Base-by-base conservation (phyloP, 2,888 invertebrate genomes). In the Bruchidius siliquastri region DNA sequence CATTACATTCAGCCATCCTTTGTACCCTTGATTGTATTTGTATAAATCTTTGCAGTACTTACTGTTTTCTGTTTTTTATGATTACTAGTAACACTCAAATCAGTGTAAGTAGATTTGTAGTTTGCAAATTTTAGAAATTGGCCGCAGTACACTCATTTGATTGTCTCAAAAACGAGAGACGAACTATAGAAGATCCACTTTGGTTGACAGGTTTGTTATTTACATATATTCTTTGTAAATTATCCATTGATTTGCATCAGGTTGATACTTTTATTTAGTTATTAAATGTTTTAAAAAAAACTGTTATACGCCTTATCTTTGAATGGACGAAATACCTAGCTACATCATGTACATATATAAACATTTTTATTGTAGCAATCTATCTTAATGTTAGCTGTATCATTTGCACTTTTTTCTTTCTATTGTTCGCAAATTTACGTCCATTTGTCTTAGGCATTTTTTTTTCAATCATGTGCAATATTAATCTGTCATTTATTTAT, bases 401-500 rank as follows among this genome's bases (percentile, higher is more conserved):
- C 79, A 79, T 81, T 78, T 80, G 78, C 78, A 78, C 78, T 75
- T 79, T 80, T n/a, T 80, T 78, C 74, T 73, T 76, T 74, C 72
- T 76, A 76, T 77, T 77, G 76, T 75, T 74, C 75, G 79, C 77
- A 79, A 78, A 78, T 85, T 49, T 85, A 83, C 85, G 85, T 86
- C 85, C 86, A 86, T 86, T 86, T 86, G 83, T 85, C 83, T 81
- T 84, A 84, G 84, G 85, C 85, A 84, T 85, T 85, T 83, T 78
- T 30, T 30, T 49, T 85, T 85, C 84, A 85, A 84, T 85, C 84
- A 86, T 86, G 86, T 86, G 86, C 86, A 86, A 86, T 86, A 86
- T 86, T 86, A 86, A 85, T 85, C 85, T 86, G 85, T 86, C 83
- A 82, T 85, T 86, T 86, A 86, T 86, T 86, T 86, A 86, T 86